These are phyloP conservation scores for Lontra canadensis DNA, from an alignment of 2,113 vertebrate species.

Conservation along the genomic window DNA sequence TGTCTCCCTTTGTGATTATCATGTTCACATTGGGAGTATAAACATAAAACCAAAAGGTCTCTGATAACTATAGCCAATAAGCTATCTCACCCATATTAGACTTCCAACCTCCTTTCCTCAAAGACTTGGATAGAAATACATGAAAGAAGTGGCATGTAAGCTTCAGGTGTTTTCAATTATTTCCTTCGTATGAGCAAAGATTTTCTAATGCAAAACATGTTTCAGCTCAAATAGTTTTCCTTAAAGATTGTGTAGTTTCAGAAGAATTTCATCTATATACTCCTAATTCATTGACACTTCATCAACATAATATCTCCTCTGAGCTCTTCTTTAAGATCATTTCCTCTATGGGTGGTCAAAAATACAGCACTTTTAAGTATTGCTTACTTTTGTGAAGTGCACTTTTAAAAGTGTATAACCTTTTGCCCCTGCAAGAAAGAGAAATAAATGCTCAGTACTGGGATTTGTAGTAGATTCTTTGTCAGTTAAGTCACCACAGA, in stretches of 20 bases:
- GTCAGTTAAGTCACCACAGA: neutral
- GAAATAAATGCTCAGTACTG: neutral
- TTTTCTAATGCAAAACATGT: constrained; percentile 38
- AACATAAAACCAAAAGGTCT: neutral
- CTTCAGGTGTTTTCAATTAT: constrained; percentile 26
- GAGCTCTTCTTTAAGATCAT: neutral
- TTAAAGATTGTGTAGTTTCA: neutral
- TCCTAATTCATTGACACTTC: neutral
- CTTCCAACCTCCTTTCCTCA: neutral
- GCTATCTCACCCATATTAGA: neutral
- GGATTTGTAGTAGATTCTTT: neutral
- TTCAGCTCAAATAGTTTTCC: neutral
- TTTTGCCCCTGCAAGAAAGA: constrained; percentile 3
- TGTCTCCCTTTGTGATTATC: neutral
- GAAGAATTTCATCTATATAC: neutral
- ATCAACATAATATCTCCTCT: neutral
- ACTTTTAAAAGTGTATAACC: neutral
- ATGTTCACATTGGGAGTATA: constrained; percentile 13
- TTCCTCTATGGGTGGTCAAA: neutral
- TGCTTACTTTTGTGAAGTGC: neutral
- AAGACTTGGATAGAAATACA: constrained; percentile 2
- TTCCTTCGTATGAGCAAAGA: neutral
- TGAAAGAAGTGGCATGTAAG: neutral
- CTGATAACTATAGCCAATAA: neutral
- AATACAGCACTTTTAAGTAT: neutral